Evolutionary conservation across 2,797 vertebrate genomes (phyloP).

Genomic region (Ctenopoma multispine): DNA sequence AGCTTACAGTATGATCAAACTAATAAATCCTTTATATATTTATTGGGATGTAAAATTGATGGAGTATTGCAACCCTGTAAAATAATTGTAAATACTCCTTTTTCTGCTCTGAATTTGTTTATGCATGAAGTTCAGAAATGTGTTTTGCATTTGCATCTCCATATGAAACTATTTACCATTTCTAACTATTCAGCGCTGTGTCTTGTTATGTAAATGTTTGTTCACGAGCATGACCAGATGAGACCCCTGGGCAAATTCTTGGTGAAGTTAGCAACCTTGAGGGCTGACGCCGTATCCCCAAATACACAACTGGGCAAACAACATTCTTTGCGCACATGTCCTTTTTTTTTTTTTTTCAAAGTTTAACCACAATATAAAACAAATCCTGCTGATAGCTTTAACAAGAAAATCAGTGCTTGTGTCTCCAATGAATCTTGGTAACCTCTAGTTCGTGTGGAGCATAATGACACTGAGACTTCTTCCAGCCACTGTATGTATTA

Average conservation of each 20-base stretch:
- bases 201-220: constrained; percentile 73
- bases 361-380: constrained; percentile 9
- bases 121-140: constrained; percentile 18
- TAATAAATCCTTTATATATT: background rate
- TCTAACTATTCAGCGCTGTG: constrained; percentile 59
- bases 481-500: constrained; percentile 14
- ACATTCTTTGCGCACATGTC: constrained; percentile 25
- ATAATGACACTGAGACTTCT: constrained; percentile 42
- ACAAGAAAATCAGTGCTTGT: constrained; percentile 30
- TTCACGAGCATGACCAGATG: constrained; percentile 56
- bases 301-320: constrained; percentile 32
- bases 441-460: constrained; percentile 21
- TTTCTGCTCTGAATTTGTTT: constrained; percentile 27
- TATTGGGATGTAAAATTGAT: background rate
- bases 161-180: constrained; percentile 59
- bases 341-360: constrained; percentile 23
- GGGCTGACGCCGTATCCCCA: constrained; percentile 19
- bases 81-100: constrained; percentile 6
- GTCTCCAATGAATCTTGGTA: constrained; percentile 42
- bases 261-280: constrained; percentile 37
- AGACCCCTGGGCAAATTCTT: constrained; percentile 56
- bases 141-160: constrained; percentile 51
- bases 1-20: too few species aligned
- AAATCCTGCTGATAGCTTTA: constrained; percentile 10
- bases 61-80: background rate